phyloP scores from a whole-genome alignment of 2,797 vertebrate species.

The Acipenser transmontanus region DNA sequence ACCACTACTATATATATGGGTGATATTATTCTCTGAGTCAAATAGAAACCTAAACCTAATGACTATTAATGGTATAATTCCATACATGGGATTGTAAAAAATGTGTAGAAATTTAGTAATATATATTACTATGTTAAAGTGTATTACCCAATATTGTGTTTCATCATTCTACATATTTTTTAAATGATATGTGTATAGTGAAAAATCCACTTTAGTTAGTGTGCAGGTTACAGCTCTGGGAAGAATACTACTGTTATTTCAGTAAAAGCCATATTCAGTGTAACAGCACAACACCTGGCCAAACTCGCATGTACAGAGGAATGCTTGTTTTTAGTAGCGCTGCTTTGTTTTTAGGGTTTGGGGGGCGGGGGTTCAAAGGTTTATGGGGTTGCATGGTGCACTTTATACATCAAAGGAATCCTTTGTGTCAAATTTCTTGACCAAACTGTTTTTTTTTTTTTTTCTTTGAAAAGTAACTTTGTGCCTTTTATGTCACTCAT shows the following conservation, averaged over 20 bases:
- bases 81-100: too few relatives aligned
- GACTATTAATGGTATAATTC: too few relatives aligned
- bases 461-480: slow-evolving; percentile 27
- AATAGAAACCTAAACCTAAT: too few relatives aligned
- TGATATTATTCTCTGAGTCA: too few relatives aligned
- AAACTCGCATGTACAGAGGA: neutral
- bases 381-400: slow-evolving; percentile 38
- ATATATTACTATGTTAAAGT: too few relatives aligned
- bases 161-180: neutral
- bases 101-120: too few relatives aligned
- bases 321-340: slow-evolving; percentile 11
- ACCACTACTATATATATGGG: too few relatives aligned
- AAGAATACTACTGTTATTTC: neutral
- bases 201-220: neutral
- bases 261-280: neutral
- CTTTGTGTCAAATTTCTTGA: slow-evolving; percentile 22
- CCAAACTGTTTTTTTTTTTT: slow-evolving; percentile 19
- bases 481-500: slow-evolving; percentile 37
- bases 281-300: neutral
- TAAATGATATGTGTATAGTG: slow-evolving; percentile 7
- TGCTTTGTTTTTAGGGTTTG: neutral
- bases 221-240: neutral
- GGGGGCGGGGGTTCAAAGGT: too few relatives aligned
- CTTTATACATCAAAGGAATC: slow-evolving; percentile 44
- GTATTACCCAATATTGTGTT: too few relatives aligned